Evolutionary conservation across 2,888 invertebrate genomes (phyloP), one percentile per base, ranked within the genome.

Genomic region (Caradrina kadenii): DNA sequence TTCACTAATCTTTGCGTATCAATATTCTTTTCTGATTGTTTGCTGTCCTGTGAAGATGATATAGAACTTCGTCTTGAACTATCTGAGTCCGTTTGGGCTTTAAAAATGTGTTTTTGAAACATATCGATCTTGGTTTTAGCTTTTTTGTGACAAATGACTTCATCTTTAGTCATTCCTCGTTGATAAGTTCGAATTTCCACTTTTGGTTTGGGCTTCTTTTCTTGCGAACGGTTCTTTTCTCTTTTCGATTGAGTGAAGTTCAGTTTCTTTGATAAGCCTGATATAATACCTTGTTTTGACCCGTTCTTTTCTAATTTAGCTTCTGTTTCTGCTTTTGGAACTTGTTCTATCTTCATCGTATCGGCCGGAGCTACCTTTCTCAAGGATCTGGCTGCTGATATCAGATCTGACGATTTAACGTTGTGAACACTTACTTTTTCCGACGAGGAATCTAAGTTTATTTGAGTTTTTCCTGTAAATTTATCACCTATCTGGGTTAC

Each of bases 61-160:
- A 93, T 67, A 0, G 96, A 96, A 74, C 93, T 93, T 55, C 93
- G 81, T 69, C 91, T 79, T 21, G 93, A 93, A 78, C 93, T 94
- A 58, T 96, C 94, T 0, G 94, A 93, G 75, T 95, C 94, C 0
- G 94, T 88, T 78, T 96, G 93, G 2, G 90, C 88, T 81, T 93
- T 93, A 70, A 87, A 88, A 73, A 96, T 94, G 69, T 95, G 93
- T 78, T 94, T 95, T 90, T 96, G 96, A 67, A 96, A 96, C 92
- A 96, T 92, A 75, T 96, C 96, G 7, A 96, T 96, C 82, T 94
- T 94, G 0, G 91, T 89, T 84, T 94, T 96, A 1, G 96, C 96
- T 86, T 95, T 95, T 55, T 90, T 93, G 69, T 93, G 92, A 71
- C 94, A 96, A 10, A 96, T 86, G 0, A 91, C 91, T 87, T 94